A percentile compares a stretch with the other conserved stretches of the same genome.
Evolutionary conservation across 2,113 vertebrate genomes (phyloP).

Genomic region (Boulengeromyrus knoepffleri): DNA sequence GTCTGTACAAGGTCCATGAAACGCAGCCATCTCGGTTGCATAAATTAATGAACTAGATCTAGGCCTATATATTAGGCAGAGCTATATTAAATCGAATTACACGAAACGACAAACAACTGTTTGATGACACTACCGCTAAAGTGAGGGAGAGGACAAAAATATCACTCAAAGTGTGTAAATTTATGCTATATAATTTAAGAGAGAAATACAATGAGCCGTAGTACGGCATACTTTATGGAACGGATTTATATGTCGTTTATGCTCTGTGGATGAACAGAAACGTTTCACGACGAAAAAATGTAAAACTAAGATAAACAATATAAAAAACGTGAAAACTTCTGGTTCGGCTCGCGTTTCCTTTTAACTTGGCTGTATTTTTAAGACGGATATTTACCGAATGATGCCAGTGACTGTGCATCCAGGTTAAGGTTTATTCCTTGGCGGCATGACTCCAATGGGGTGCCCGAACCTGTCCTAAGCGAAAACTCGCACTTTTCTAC

Average conservation of each 20-base stretch:
- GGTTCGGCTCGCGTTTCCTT: not conserved
- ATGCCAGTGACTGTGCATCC: not conserved
- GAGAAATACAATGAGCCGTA: not conserved
- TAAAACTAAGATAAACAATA: not conserved
- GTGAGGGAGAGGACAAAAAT: not conserved
- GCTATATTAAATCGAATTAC: not conserved
- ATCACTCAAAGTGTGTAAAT: not conserved
- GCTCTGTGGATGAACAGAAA: not conserved
- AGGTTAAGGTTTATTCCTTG: not conserved
- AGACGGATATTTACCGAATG: not conserved
- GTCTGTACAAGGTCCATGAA: not conserved
- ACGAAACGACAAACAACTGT: not conserved
- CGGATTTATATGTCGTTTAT: not conserved
- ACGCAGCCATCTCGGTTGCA: not conserved
- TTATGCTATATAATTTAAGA: not conserved
- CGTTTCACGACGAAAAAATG: not conserved
- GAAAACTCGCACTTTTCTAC: not conserved
- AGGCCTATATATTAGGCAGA: not conserved
- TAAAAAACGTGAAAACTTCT: not conserved
- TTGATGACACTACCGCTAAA: not conserved
- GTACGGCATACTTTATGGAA: not conserved
- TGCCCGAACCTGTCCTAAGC: not conserved
- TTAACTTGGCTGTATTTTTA: not conserved
- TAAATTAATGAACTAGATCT: not conserved
- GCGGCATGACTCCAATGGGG: not conserved